phyloP scores from a whole-genome alignment of 2,888 invertebrate species.

The Zhengitettix transpicula region DNA sequence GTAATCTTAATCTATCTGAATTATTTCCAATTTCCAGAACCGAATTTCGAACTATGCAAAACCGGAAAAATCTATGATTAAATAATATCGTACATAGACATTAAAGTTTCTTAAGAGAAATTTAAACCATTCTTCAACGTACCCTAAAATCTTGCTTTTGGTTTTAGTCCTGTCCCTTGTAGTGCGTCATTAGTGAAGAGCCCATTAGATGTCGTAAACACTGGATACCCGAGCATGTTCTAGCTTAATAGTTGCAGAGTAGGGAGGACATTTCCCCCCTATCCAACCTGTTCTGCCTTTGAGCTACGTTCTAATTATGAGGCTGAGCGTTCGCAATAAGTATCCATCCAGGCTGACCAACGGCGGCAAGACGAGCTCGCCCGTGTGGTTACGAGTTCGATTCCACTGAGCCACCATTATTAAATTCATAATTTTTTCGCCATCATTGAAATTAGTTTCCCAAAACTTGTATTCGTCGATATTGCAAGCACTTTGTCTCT shows the following conservation, averaged over 20 bases:
- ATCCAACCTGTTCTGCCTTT: neutral
- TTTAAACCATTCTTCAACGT: too few species aligned
- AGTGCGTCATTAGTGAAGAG: too few species aligned
- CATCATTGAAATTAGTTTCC: neutral
- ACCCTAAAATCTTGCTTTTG: too few species aligned
- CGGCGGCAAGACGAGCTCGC: neutral
- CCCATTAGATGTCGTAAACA: too few species aligned
- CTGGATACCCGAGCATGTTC: neutral
- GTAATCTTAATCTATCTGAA: too few species aligned
- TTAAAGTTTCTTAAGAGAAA: too few species aligned
- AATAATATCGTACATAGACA: too few species aligned
- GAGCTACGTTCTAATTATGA: neutral
- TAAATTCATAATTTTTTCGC: neutral
- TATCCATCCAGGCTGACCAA: neutral
- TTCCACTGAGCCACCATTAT: neutral
- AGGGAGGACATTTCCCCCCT: neutral
- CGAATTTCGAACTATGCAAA: too few species aligned
- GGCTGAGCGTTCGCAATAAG: neutral
- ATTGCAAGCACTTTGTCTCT: neutral
- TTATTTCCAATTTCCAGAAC: too few species aligned
- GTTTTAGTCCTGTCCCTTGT: too few species aligned
- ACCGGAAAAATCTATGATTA: too few species aligned
- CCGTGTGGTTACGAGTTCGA: neutral
- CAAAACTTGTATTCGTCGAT: neutral
- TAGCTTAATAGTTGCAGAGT: neutral